These are phyloP conservation scores for Sepiola atlantica DNA, from an alignment of 2,888 invertebrate species.

Conservation along the genomic window DNA sequence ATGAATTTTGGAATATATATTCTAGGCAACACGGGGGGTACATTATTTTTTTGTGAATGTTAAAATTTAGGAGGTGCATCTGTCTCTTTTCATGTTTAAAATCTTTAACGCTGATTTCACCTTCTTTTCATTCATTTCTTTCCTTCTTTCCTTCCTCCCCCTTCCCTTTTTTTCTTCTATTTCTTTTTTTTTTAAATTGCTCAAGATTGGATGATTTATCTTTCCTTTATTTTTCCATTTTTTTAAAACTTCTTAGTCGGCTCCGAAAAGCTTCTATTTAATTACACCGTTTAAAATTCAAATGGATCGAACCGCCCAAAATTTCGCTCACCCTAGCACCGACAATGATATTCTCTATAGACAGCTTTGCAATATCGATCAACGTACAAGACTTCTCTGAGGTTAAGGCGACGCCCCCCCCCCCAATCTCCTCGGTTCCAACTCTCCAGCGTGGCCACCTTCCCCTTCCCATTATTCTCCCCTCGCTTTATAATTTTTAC, in stretches of 20 bases:
- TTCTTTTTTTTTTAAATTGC: neutral
- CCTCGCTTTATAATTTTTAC: neutral
- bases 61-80: no score
- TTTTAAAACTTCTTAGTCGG: neutral
- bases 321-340: neutral
- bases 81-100: no score
- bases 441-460: neutral
- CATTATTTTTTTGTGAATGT: no score
- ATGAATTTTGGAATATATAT: no score
- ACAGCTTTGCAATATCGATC: neutral
- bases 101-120: no score
- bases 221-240: neutral
- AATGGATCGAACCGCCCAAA: neutral
- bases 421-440: neutral
- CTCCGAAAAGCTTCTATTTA: neutral
- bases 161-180: neutral
- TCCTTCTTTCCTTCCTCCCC: neutral
- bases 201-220: neutral
- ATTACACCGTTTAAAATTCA: conserved; percentile 3
- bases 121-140: neutral
- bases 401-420: neutral
- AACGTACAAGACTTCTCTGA: neutral
- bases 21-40: no score
- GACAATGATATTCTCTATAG: neutral
- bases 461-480: neutral